Base-by-base conservation (phyloP, 2,113 vertebrate genomes). In the Leptocoma aspasia region DNA sequence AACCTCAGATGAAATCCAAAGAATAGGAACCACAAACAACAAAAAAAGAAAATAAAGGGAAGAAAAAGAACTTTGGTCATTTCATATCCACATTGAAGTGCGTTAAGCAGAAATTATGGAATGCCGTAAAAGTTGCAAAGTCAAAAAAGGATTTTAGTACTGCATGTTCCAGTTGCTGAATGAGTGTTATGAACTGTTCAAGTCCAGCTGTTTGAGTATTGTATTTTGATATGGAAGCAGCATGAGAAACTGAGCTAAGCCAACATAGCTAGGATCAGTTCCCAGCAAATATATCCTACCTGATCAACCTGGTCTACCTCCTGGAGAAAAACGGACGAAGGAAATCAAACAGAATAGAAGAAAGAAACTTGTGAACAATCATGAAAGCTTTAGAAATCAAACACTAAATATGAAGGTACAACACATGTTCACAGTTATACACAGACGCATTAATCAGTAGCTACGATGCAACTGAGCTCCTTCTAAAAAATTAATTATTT, bases 231-330 rank as follows among this genome's bases (percentile, higher is more conserved):
- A 99, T 98, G 98, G 97, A 98, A 98, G 98, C 98, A 99, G 98
- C 98, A 98, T 98, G 98, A 98, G 98, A 97, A 98, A 98, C 98
- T 96, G 97, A 98, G 98, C 98, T 98, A 98, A 99, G 98, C 98
- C 98, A 97, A 98, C 97, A 93, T 72, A 98, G 97, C 96, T 96
- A 97, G 98, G 97, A 97, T 95, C 95, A 97, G 97, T 95, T 97
- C 98, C 98, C 97, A 98, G 98, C 98, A 97, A 97, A 97, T 90
- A 98, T 98, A 97, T 99, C 99, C 99, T 99, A 99, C 99, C 99
- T 99, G 99, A 98, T 99, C 99, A 98, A 98, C 99, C 98, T 99
- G 99, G 99, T 99, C 98, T 99, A 99, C 98, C 97, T 99, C 99
- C 99, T 99, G 99, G 98, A 99, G 99, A 98, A 98, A 98, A 99